These are phyloP conservation scores for Tetragonula carbonaria DNA, from an alignment of 2,888 invertebrate species.

Conservation along the genomic window DNA sequence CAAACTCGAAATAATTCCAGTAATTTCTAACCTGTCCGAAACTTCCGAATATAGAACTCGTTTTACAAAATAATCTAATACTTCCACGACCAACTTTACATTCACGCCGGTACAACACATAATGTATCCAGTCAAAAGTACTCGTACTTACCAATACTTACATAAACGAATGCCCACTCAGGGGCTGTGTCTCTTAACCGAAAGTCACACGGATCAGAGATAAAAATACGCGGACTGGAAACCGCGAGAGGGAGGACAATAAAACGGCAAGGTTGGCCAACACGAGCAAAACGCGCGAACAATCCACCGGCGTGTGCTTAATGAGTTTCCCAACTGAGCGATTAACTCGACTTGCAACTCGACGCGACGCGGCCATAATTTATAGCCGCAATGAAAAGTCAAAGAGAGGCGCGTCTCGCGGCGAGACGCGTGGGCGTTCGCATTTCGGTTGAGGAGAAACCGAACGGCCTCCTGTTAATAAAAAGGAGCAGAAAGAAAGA, in stretches of 20 bases:
- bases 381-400: conserved; percentile 35
- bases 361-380: conserved; percentile 40
- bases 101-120: too few species aligned
- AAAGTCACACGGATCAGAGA: too few species aligned
- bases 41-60: too few species aligned
- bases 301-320: conserved; percentile 1
- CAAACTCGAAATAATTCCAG: too few species aligned
- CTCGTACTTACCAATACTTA: too few species aligned
- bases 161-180: too few species aligned
- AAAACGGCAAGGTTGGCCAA: conserved; percentile 7
- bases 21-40: too few species aligned
- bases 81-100: too few species aligned
- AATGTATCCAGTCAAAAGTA: too few species aligned
- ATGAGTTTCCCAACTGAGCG: conserved; percentile 39
- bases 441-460: conserved; percentile 29
- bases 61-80: too few species aligned
- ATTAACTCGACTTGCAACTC: background rate
- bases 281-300: background rate
- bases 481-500: conserved; percentile 3
- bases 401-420: conserved; percentile 15
- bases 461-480: background rate
- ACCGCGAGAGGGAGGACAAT: background rate
- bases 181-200: too few species aligned
- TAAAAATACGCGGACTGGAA: too few species aligned
- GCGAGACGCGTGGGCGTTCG: conserved; percentile 39